A percentile compares a stretch with the other conserved stretches of the same genome.
phyloP scores from a whole-genome alignment of 2,888 invertebrate species.

The Aradus depressus region DNA sequence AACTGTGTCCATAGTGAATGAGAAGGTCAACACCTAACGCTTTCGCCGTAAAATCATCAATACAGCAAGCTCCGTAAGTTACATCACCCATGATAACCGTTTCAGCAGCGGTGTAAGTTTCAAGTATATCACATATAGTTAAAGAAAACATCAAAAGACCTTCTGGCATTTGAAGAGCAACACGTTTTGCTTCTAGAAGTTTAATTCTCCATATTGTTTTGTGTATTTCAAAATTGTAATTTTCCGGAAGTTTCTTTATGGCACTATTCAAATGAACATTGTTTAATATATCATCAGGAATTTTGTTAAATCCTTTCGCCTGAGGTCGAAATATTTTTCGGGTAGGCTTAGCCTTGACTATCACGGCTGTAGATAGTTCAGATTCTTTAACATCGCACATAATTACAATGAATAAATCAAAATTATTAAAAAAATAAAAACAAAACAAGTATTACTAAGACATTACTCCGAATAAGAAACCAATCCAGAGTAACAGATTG shows the following conservation, averaged over 20 bases:
- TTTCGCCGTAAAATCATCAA: conserved; percentile 90
- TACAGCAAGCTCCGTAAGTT: conserved; percentile 97
- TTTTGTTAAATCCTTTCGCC: conserved; percentile 55
- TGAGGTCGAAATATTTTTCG: conserved; percentile 68
- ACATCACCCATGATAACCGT: conserved; percentile 97
- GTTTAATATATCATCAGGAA: conserved; percentile 66
- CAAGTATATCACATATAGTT: conserved; percentile 73
- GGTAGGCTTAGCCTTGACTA: conserved; percentile 66
- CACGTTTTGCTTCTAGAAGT: conserved; percentile 69
- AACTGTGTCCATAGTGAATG: conserved; percentile 97
- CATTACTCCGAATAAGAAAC: too few species aligned
- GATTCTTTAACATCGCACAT: conserved; percentile 11
- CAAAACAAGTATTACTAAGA: too few species aligned
- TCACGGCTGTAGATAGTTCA: conserved; percentile 37
- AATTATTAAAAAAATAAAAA: too few species aligned
- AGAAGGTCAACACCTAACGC: conserved; percentile 81
- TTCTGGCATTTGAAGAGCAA: conserved; percentile 96
- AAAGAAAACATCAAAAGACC: conserved; percentile 86
- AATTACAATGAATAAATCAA: not conserved
- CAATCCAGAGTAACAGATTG: too few species aligned
- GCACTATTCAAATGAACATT: conserved; percentile 61
- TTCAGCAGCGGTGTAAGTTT: conserved; percentile 77
- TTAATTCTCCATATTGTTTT: conserved; percentile 95
- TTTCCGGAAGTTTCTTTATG: conserved; percentile 66
- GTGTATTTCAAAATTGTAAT: conserved; percentile 96